These are phyloP conservation scores for Meda fulgida DNA, from an alignment of 2,797 vertebrate species.

Conservation along the genomic window DNA sequence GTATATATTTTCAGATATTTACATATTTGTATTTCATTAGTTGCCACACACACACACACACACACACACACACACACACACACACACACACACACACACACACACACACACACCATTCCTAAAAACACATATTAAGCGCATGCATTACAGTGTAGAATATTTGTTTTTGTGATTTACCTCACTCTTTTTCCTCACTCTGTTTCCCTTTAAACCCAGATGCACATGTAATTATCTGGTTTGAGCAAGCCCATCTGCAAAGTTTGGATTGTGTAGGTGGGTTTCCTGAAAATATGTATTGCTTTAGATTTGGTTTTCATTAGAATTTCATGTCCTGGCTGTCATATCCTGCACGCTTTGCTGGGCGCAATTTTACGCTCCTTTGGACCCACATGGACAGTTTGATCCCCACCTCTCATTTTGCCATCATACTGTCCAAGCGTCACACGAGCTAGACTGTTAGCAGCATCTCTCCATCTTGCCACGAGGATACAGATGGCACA, in stretches of 20 bases:
- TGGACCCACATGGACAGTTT: constrained; percentile 67
- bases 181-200: neutral
- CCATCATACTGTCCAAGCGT: constrained; percentile 60
- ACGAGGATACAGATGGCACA: neutral
- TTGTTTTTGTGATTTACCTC: constrained; percentile 15
- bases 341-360: constrained; percentile 78
- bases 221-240: constrained; percentile 29
- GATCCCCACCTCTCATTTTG: constrained; percentile 61
- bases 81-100: too few species aligned
- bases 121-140: neutral
- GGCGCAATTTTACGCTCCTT: constrained; percentile 78
- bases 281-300: constrained; percentile 61
- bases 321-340: constrained; percentile 78
- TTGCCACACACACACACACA: too few species aligned
- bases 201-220: neutral
- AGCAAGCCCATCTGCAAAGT: constrained; percentile 29
- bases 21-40: too few species aligned
- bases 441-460: constrained; percentile 39
- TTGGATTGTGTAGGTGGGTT: constrained; percentile 36
- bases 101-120: too few species aligned
- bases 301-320: constrained; percentile 81
- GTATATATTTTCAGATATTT: too few species aligned
- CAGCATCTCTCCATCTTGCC: constrained; percentile 32
- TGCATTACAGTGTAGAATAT: neutral
- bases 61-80: too few species aligned